Evolutionary conservation across 2,888 invertebrate genomes (phyloP).

Genomic region (Agelastica alni): DNA sequence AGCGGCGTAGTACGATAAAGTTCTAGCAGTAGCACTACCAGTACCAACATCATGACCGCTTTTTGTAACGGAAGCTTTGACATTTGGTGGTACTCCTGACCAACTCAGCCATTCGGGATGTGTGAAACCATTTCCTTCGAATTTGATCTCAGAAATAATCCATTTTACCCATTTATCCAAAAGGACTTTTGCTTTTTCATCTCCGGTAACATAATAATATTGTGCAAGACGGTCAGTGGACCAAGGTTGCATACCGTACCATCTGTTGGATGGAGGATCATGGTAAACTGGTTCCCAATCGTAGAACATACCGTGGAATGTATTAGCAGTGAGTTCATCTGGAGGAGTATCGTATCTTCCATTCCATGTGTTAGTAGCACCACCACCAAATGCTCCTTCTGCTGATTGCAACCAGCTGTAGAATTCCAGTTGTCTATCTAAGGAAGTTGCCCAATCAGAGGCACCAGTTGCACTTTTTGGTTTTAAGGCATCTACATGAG

Average conservation of each 20-base stretch:
- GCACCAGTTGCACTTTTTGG: constrained; percentile 38
- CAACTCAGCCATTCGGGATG: constrained; percentile 36
- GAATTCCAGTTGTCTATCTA: constrained; percentile 40
- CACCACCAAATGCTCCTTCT: constrained; percentile 41
- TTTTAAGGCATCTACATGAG: constrained; percentile 33
- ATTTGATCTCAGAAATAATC: constrained; percentile 33
- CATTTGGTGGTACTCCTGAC: constrained; percentile 38
- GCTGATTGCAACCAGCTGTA: constrained; percentile 37
- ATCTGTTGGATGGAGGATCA: constrained; percentile 43
- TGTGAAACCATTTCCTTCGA: constrained; percentile 31
- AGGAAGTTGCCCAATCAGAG: constrained; percentile 37
- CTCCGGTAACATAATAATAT: constrained; percentile 39
- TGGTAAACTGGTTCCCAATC: constrained; percentile 44
- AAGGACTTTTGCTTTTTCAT: constrained; percentile 32
- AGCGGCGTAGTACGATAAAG: constrained; percentile 40
- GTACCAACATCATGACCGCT: constrained; percentile 37
- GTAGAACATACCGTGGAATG: constrained; percentile 42
- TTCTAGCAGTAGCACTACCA: constrained; percentile 37
- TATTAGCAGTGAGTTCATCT: constrained; percentile 32
- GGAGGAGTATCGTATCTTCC: constrained; percentile 38
- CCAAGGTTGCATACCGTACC: constrained; percentile 44
- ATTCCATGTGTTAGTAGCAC: constrained; percentile 41
- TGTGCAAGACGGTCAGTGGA: constrained; percentile 41
- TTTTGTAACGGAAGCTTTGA: constrained; percentile 33
- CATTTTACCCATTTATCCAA: constrained; percentile 40